Conservation (phyloP, 2,888 invertebrate species). For the Campopleginae sp. region DNA sequence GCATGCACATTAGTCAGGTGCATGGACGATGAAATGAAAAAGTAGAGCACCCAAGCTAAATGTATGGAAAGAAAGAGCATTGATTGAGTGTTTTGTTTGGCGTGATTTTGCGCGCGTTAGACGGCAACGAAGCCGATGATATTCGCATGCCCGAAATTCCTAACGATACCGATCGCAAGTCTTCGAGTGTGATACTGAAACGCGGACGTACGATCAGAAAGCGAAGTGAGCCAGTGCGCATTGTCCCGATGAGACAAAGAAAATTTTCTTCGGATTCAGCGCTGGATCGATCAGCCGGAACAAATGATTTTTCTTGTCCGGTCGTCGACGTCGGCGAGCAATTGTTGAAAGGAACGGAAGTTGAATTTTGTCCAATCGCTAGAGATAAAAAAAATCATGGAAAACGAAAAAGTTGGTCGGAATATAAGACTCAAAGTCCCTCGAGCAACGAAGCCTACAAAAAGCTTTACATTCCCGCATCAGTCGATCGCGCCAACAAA, state of each 20-base stretch:
- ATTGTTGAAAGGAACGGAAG: conserved; percentile 69
- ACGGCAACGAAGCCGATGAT: conserved; percentile 66
- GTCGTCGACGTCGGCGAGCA: conserved; percentile 69
- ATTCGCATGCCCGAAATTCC: conserved; percentile 68
- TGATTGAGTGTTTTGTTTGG: conserved; percentile 45
- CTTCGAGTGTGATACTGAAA: conserved; percentile 77
- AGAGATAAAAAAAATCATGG: neutral
- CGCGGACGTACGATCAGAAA: conserved; percentile 80
- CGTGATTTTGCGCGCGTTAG: conserved; percentile 57
- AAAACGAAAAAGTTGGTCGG: conserved; percentile 2
- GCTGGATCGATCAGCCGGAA: conserved; percentile 12
- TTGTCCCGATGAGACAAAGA: conserved; percentile 49
- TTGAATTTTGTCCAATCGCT: conserved; percentile 67
- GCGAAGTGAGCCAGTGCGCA: conserved; percentile 65
- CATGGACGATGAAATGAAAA: conserved; percentile 37
- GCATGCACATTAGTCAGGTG: conserved; percentile 39
- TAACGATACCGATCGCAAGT: conserved; percentile 71
- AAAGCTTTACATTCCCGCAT: conserved; percentile 68
- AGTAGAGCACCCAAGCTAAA: neutral
- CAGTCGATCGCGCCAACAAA: conserved; percentile 28
- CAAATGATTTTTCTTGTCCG: conserved; percentile 8
- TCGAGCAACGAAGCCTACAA: conserved; percentile 66
- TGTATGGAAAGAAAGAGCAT: conserved; percentile 2
- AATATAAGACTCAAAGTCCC: neutral
- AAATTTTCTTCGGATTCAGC: conserved; percentile 54